A percentile compares a stretch with the other conserved stretches of the same genome.
Conservation (phyloP, 2,888 invertebrate genomes). For the Cabera pusaria region DNA sequence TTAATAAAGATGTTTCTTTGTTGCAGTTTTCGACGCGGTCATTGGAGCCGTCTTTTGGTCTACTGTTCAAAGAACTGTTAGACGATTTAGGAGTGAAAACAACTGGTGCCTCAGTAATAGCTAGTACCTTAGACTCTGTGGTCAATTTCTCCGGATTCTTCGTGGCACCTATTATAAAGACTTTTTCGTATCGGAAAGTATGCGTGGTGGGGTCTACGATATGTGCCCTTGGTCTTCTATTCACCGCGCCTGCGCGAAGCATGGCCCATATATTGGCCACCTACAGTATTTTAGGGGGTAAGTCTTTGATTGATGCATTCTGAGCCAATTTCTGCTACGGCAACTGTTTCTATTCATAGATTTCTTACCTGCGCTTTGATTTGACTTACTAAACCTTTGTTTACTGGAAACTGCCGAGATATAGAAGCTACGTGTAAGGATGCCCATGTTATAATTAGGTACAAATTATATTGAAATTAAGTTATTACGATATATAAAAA, state of each 20-base stretch:
- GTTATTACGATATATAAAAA: too few species aligned
- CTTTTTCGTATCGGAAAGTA: slow-evolving; percentile 89
- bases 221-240: slow-evolving; percentile 86
- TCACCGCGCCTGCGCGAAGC: slow-evolving; percentile 87
- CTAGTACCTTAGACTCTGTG: slow-evolving; percentile 89
- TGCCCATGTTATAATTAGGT: too few species aligned
- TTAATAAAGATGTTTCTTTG: too few species aligned
- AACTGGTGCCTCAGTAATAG: slow-evolving; percentile 89
- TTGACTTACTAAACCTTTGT: too few species aligned
- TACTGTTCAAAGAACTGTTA: slow-evolving; percentile 90
- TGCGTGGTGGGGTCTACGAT: slow-evolving; percentile 86
- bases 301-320: too few species aligned
- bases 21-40: slow-evolving; percentile 90
- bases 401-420: too few species aligned
- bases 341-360: too few species aligned
- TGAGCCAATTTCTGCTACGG: too few species aligned
- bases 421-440: too few species aligned
- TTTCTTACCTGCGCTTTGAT: too few species aligned
- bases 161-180: slow-evolving; percentile 89
- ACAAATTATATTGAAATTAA: too few species aligned
- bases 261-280: slow-evolving; percentile 88
- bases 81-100: slow-evolving; percentile 88
- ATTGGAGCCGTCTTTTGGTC: slow-evolving; percentile 91
- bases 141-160: slow-evolving; percentile 91
- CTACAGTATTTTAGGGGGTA: slow-evolving; percentile 90